Conservation (phyloP, 2,888 invertebrate species). For the Mylabris sibirica region DNA sequence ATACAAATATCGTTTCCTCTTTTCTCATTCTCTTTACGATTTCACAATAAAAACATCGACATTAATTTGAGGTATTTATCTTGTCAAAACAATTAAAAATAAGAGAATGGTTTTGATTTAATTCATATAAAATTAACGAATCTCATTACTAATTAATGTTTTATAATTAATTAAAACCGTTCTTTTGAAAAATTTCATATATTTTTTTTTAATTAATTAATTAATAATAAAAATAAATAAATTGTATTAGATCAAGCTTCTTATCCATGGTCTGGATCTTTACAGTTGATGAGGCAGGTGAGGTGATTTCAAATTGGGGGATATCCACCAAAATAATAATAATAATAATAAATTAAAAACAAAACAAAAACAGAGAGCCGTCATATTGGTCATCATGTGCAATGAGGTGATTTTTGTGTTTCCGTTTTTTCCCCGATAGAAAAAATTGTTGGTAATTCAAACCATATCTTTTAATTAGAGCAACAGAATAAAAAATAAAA, state of each 20-base stretch:
- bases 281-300: conserved; percentile 54
- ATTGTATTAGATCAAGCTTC: conserved; percentile 21
- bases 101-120: background rate
- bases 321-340: conserved; percentile 14
- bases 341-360: conserved; percentile 1
- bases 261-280: conserved; percentile 49
- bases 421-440: conserved; percentile 22
- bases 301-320: conserved; percentile 33
- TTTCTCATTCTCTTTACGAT: background rate
- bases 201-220: background rate
- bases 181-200: background rate
- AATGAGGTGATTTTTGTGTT: conserved; percentile 35
- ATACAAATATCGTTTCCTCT: no score
- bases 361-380: no score
- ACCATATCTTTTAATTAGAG: conserved; percentile 7
- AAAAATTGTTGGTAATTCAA: no score
- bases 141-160: background rate
- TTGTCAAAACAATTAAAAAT: background rate
- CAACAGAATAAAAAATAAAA: background rate
- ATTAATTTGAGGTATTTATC: background rate
- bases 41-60: no score
- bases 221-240: background rate
- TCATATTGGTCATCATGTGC: conserved; percentile 24
- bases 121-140: no score
- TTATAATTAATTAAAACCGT: background rate